Base-by-base conservation (phyloP, 2,113 vertebrate genomes). In the Entelurus aequoreus region DNA sequence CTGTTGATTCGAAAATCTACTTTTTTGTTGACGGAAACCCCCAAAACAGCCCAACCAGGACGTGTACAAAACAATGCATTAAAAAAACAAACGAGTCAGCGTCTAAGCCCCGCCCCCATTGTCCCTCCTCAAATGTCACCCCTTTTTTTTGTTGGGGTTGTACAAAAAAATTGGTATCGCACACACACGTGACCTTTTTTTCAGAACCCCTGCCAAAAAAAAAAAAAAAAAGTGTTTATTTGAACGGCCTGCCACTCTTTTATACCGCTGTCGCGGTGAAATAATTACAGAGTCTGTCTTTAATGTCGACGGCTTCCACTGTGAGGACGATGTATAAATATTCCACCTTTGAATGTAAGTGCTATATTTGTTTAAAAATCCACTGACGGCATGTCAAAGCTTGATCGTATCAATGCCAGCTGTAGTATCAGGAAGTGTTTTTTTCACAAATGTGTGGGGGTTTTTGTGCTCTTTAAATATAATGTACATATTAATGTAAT, bases 211-310 rank as follows among this genome's bases (percentile, higher is more conserved):
- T 63, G 72, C 67, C 2, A 71, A 74, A 60, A 48, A 46, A 12
- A 42, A n/a, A n/a, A n/a, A n/a, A 76, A 82, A 28, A 76, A 82
- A 79, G 80, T 65, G 73, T 77, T 75, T 77, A 88, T 81, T 79
- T 72, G 63, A 82, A 85, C 76, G 52, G 84, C 74, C 76, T 78
- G 83, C 69, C 83, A 81, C 71, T 80, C 74, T 68, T 63, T 71
- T 53, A 80, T 35, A 80, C 74, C 75, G 69, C 69, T 54, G 52
- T 44, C 70, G 75, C 73, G 57, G 76, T 74, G 70, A 60, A 75
- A 83, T 80, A 79, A 87, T 86, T 80, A 68, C 67, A 82, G 57
- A 60, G 66, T 21, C 69, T 65, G 66, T 63, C n/a, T 63, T 48
- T 60, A 60, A 77, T 60, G 61, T 48, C 4, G 55, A 71, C 40